A percentile compares a stretch with the other conserved stretches of the same genome.
Conservation (phyloP, 2,113 vertebrate genomes). For the Arothron firmamentum region DNA sequence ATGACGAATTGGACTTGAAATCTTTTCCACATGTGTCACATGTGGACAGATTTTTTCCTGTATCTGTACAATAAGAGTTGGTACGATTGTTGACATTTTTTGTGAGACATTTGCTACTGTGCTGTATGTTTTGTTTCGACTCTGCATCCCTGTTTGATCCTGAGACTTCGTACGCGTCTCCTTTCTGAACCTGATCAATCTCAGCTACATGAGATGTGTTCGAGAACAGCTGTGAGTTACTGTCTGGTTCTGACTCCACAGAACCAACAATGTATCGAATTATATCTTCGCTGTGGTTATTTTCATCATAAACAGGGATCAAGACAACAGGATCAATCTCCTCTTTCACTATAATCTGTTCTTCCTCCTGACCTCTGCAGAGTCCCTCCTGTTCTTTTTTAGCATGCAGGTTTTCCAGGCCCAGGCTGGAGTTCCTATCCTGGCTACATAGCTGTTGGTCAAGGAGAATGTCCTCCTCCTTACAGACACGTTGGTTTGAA, state of each 20-base stretch:
- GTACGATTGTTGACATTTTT: no score
- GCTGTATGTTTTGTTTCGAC: neutral
- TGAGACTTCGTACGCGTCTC: neutral
- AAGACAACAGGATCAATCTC: constrained; percentile 1
- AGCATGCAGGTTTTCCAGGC: no score
- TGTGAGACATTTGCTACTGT: no score
- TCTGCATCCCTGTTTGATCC: neutral
- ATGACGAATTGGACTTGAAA: no score
- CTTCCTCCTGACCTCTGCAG: neutral
- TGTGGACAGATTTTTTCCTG: no score
- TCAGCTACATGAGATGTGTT: neutral
- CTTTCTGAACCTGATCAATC: constrained; percentile 1
- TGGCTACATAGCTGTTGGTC: neutral
- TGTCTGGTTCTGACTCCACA: neutral
- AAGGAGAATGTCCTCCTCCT: neutral
- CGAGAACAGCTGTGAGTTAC: neutral
- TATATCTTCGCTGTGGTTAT: neutral
- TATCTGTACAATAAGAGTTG: no score
- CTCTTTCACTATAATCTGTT: constrained; percentile 4
- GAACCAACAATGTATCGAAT: neutral
- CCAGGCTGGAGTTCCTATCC: no score
- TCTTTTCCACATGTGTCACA: no score
- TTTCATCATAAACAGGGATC: neutral
- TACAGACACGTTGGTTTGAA: constrained; percentile 2
- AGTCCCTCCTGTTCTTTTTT: neutral